Evolutionary conservation across 1,140 invertebrate genomes (phyloP).

Genomic region (Laupala kohalensis): DNA sequence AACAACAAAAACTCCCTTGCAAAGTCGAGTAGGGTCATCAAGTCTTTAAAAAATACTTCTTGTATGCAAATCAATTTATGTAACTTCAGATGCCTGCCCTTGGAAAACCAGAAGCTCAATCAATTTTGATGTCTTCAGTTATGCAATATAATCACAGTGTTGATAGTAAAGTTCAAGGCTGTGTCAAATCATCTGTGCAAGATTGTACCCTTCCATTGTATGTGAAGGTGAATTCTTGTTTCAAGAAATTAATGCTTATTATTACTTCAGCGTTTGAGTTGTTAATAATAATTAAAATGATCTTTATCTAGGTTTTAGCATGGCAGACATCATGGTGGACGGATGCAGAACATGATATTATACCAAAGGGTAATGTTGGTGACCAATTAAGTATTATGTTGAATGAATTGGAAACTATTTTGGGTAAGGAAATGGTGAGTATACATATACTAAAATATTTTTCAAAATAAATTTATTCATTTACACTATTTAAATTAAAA

Average conservation of each 20-base stretch:
- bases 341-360: conserved; percentile 30
- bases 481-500: too few species aligned
- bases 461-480: background rate
- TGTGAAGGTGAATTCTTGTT: conserved; percentile 38
- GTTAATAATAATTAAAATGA: too few species aligned
- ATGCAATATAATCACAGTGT: conserved; percentile 47
- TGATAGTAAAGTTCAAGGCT: conserved; percentile 41
- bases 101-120: conserved; percentile 33
- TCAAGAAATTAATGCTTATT: background rate
- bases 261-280: too few species aligned
- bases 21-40: too few species aligned
- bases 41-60: too few species aligned
- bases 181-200: conserved; percentile 40
- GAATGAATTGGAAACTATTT: conserved; percentile 46
- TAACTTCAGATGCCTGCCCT: conserved; percentile 30
- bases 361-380: conserved; percentile 37
- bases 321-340: conserved; percentile 50
- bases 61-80: too few species aligned
- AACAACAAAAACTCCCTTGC: too few species aligned
- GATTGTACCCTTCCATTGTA: conserved; percentile 51
- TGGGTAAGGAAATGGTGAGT: conserved; percentile 37
- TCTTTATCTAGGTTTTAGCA: conserved; percentile 38
- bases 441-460: background rate
- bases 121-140: conserved; percentile 37
- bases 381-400: conserved; percentile 46